These are phyloP conservation scores for Mythimna lalbum DNA, from an alignment of 2,888 invertebrate species.

Conservation along the genomic window DNA sequence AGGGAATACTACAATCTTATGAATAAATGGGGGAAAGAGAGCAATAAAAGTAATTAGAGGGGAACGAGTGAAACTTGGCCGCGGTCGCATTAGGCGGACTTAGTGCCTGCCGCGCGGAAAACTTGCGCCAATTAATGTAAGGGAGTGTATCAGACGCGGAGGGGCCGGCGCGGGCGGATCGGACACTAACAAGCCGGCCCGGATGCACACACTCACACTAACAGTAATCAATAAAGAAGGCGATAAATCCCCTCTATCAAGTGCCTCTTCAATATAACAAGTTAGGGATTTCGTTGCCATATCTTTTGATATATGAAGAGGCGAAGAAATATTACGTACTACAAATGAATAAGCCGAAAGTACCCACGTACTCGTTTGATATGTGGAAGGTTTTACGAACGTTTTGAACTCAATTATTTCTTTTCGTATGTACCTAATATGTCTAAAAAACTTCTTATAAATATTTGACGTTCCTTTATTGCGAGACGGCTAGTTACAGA, in stretches of 20 bases:
- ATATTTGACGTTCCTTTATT: conserved; percentile 56
- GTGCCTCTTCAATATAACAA: conserved; percentile 42
- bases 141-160: conserved; percentile 70
- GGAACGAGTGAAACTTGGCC: conserved; percentile 81
- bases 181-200: conserved; percentile 53
- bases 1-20: conserved; percentile 70
- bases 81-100: conserved; percentile 79
- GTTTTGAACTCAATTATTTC: conserved; percentile 48
- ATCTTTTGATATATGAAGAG: conserved; percentile 43
- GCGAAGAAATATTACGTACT: conserved; percentile 39
- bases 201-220: conserved; percentile 49
- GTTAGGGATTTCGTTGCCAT: conserved; percentile 41
- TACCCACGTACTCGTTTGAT: conserved; percentile 23
- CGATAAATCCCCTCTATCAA: conserved; percentile 54
- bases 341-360: conserved; percentile 44
- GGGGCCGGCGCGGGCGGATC: conserved; percentile 48
- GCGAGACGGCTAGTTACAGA: conserved; percentile 51
- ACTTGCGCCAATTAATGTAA: conserved; percentile 81
- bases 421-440: conserved; percentile 23
- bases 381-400: conserved; percentile 41
- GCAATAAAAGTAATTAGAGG: conserved; percentile 83
- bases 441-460: conserved; percentile 56
- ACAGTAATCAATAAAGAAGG: conserved; percentile 52
- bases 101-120: conserved; percentile 79
- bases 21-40: conserved; percentile 78